Conservation (phyloP, 2,113 vertebrate genomes). For the Scophthalmus maximus region DNA sequence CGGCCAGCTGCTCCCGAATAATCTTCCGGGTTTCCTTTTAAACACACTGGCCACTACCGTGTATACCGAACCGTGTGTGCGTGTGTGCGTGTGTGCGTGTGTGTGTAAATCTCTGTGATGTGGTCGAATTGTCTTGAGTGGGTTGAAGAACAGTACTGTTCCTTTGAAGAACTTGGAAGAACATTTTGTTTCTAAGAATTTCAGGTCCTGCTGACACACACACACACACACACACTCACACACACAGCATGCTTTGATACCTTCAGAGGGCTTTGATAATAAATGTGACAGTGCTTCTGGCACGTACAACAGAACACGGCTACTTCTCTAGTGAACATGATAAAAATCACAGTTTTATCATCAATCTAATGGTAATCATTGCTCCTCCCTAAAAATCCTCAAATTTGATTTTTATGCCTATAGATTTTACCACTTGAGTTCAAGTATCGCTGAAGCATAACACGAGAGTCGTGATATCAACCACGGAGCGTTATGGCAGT, state of each 20-base stretch:
- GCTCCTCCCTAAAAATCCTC: neutral
- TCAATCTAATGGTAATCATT: neutral
- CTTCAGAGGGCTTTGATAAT: neutral
- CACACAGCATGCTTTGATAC: constrained; percentile 1
- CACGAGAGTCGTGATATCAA: neutral
- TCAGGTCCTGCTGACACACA: neutral
- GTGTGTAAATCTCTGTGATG: constrained; percentile 7
- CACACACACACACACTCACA: constrained; percentile 6
- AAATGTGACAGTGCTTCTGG: neutral
- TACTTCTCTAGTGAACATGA: neutral
- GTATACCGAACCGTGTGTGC: too few species aligned
- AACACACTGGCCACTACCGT: too few species aligned
- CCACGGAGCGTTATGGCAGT: too few species aligned
- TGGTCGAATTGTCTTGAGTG: constrained; percentile 32
- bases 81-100: too few species aligned
- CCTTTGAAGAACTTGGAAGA: constrained; percentile 52
- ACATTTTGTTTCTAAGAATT: constrained; percentile 52
- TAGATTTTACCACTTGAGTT: too few species aligned
- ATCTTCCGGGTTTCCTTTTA: too few species aligned
- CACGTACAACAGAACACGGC: constrained; percentile 1
- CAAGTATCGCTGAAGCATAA: too few species aligned
- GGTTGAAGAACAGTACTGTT: constrained; percentile 40
- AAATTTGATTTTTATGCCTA: too few species aligned
- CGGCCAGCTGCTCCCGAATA: constrained; percentile 23
- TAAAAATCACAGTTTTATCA: neutral